phyloP scores from a whole-genome alignment of 2,888 invertebrate genomes.

The Creontiades dilutus region DNA sequence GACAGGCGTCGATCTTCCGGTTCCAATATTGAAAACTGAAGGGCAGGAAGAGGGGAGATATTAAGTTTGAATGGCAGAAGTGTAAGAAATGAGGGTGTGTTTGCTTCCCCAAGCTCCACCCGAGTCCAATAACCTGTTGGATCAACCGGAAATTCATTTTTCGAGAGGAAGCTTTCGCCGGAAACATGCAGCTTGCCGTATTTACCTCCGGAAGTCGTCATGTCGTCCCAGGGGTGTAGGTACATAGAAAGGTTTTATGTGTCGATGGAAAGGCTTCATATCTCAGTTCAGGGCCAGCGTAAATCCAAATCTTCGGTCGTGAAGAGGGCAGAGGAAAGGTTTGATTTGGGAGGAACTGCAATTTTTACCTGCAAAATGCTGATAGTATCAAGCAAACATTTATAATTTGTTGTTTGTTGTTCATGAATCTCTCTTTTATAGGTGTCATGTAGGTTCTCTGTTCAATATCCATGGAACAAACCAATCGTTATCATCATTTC shows the following conservation, averaged over 20 bases:
- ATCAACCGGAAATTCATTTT: conserved; percentile 30
- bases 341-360: not conserved
- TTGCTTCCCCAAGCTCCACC: not conserved
- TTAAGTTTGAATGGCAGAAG: not conserved
- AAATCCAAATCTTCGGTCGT: not conserved
- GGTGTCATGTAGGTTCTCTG: no score
- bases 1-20: conserved; percentile 8
- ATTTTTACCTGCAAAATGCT: not conserved
- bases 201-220: not conserved
- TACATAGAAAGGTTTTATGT: not conserved
- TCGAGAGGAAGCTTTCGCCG: not conserved
- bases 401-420: no score
- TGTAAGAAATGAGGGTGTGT: conserved; percentile 17
- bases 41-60: not conserved
- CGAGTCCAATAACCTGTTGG: conserved; percentile 22
- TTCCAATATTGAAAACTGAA: not conserved
- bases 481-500: no score
- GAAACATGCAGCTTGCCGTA: conserved; percentile 19
- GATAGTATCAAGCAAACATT: no score
- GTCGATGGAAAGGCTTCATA: not conserved
- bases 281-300: not conserved
- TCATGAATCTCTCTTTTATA: no score
- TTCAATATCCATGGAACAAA: no score
- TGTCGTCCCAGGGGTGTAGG: not conserved
- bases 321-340: not conserved